These are phyloP conservation scores for Lates japonicus DNA, from an alignment of 2,797 vertebrate genomes.

Conservation along the genomic window DNA sequence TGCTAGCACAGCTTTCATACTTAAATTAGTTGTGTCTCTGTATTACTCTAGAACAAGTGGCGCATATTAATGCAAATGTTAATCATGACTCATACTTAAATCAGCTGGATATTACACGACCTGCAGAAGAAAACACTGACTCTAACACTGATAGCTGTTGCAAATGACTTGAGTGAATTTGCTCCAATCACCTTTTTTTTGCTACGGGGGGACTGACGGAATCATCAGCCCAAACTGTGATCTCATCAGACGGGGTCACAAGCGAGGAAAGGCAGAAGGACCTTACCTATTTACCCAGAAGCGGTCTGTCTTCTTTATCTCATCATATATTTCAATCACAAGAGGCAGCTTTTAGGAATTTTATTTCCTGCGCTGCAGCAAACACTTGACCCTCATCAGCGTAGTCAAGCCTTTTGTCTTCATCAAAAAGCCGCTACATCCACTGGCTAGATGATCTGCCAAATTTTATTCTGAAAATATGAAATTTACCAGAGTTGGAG, in stretches of 20 bases:
- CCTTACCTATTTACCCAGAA: conserved; percentile 70
- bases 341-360: conserved; percentile 64
- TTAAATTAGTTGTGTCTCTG: conserved; percentile 33
- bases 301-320: conserved; percentile 70
- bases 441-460: conserved; percentile 37
- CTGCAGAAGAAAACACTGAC: conserved; percentile 30
- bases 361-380: conserved; percentile 56
- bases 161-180: conserved; percentile 62
- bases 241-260: conserved; percentile 78
- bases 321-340: conserved; percentile 82
- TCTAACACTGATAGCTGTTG: conserved; percentile 27
- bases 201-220: conserved; percentile 52
- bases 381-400: conserved; percentile 80
- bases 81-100: conserved; percentile 28
- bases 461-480: conserved; percentile 61
- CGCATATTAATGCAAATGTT: conserved; percentile 25
- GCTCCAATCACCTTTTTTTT: conserved; percentile 56
- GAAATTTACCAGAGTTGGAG: conserved; percentile 17
- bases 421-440: conserved; percentile 62
- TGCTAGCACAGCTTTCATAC: conserved; percentile 43
- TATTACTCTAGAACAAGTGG: conserved; percentile 10
- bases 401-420: conserved; percentile 62
- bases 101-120: conserved; percentile 31
- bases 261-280: conserved; percentile 53
- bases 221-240: conserved; percentile 75